These are phyloP conservation scores for Chloroclystis v-ata DNA, from an alignment of 2,888 invertebrate species.

Conservation along the genomic window DNA sequence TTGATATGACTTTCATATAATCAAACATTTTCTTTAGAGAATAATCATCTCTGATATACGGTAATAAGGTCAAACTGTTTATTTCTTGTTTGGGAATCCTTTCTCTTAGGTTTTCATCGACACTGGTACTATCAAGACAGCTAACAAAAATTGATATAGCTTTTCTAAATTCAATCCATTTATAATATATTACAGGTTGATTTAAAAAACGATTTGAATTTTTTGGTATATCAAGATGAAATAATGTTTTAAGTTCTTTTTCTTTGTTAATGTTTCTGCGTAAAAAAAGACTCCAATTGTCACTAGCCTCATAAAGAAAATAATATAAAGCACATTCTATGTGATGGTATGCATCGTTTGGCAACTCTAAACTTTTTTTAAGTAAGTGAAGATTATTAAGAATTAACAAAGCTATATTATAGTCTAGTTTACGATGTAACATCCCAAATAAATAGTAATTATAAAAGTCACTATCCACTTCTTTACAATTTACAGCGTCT, in stretches of 20 bases:
- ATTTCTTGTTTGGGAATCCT: not conserved
- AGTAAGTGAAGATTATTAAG: conserved; percentile 20
- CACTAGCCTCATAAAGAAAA: conserved; percentile 18
- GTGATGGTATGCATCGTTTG: conserved; percentile 12
- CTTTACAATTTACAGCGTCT: not conserved
- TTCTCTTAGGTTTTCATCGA: conserved; percentile 3
- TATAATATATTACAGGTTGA: conserved; percentile 16
- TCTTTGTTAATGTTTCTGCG: conserved; percentile 1
- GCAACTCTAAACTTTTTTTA: conserved; percentile 10
- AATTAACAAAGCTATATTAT: conserved; percentile 18
- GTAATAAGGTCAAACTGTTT: conserved; percentile 6
- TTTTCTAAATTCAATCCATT: conserved; percentile 15
- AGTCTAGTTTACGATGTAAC: conserved; percentile 24
- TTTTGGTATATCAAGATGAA: not conserved
- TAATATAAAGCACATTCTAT: conserved; percentile 24
- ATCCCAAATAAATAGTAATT: conserved; percentile 9
- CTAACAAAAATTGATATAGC: not conserved
- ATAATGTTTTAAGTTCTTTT: not conserved
- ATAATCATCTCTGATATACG: conserved; percentile 14
- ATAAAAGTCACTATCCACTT: not conserved
- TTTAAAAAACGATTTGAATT: conserved; percentile 3
- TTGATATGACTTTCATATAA: conserved; percentile 2
- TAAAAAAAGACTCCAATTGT: conserved; percentile 21
- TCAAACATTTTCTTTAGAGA: conserved; percentile 10
- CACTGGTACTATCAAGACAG: not conserved